A percentile compares a stretch with the other conserved stretches of the same genome.
These are phyloP conservation scores for Patella pellucida DNA, from an alignment of 2,888 invertebrate species.

Conservation along the genomic window DNA sequence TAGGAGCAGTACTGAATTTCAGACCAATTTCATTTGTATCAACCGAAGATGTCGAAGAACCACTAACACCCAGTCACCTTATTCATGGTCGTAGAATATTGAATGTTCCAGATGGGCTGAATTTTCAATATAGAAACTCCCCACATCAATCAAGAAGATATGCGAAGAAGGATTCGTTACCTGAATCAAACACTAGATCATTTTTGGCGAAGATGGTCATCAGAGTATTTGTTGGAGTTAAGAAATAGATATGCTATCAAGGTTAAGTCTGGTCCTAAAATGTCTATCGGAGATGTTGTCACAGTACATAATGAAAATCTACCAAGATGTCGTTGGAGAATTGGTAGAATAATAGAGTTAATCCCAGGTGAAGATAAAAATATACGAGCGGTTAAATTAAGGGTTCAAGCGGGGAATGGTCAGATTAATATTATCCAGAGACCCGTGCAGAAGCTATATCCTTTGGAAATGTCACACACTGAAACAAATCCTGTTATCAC, in stretches of 20 bases:
- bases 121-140: background rate
- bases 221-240: background rate
- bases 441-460: background rate
- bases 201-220: background rate
- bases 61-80: background rate
- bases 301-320: background rate
- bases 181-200: background rate
- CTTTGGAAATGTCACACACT: background rate
- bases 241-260: background rate
- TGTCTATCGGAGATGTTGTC: background rate
- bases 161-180: background rate
- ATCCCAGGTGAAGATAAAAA: background rate
- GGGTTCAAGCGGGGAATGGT: background rate
- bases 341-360: background rate
- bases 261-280: background rate
- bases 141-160: too few species aligned
- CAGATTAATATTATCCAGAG: background rate
- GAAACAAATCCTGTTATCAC: background rate
- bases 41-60: background rate
- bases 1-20: background rate
- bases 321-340: slow-evolving; percentile 1
- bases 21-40: slow-evolving; percentile 3
- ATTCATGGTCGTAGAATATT: background rate
- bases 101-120: background rate
- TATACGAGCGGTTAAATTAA: background rate